Base-by-base conservation (phyloP, 2,888 invertebrate genomes). In the Galeopsomyia nigrocyanea region DNA sequence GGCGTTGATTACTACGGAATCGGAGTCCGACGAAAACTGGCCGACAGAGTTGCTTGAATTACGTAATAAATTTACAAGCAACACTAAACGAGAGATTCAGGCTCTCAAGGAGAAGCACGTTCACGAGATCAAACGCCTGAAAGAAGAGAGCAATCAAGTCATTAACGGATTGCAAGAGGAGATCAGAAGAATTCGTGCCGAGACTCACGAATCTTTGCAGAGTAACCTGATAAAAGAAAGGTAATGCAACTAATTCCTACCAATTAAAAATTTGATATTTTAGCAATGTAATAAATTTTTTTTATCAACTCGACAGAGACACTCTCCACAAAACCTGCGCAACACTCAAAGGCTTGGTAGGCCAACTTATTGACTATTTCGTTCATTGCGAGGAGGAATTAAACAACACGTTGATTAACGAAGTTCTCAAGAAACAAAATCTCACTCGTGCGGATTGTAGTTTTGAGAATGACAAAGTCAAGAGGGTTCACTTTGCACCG, bases 311-410 rank as follows among this genome's bases (percentile, higher is more conserved):
- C 10, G 1, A 39, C 39, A 92, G 94, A 73, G 92, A 94, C 86
- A 90, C 89, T 55, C 84, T 94, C 73, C 90, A 90, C 75, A 91
- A 91, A 75, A 89, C 92, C 66, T 92, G 92, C 39, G 86, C 88
- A 62, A 90, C 90, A 51, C 88, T 94, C 68, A 91, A 92, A 78
- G 89, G 89, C 76, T 89, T 92, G 46, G 88, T 95, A 73, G 88
- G 89, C 0, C 92, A 94, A 82, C 86, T 95, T 80, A 90, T 92
- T 58, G 91, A 91, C 81, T 94, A 93, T 85, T 92, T 94, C 82
- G 90, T 90, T 9, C 88, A 90, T 77, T 94, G 94, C 63, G 95
- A 95, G 84, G 92, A 93, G 82, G 94, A 94, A 84, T 88, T 95
- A 51, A 94, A 94, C 87, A 91, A 90, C 77, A 93, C 93, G 16